These are phyloP conservation scores for Phenganax marumi DNA, from an alignment of 92 coral and sea anemone species.

Conservation along the genomic window DNA sequence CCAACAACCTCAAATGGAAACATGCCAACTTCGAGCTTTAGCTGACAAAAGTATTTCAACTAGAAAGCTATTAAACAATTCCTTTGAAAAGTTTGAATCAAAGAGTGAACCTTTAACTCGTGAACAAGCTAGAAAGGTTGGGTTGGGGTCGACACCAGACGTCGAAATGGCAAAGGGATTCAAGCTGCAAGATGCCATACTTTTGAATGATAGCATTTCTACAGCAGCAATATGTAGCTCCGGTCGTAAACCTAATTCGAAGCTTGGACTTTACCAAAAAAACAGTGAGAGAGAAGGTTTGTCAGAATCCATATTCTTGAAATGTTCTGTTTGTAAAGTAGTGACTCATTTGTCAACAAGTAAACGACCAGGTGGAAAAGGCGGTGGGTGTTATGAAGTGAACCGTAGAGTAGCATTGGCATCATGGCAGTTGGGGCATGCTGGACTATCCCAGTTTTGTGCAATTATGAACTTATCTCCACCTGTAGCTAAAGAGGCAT, in stretches of 20 bases:
- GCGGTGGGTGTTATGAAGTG: slow-evolving; percentile 35
- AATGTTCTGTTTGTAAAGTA: slow-evolving; percentile 47
- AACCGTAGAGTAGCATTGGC: slow-evolving; percentile 49
- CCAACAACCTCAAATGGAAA: neutral
- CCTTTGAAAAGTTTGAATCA: slow-evolving; percentile 2
- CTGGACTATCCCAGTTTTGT: slow-evolving; percentile 46
- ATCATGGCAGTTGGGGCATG: slow-evolving; percentile 26
- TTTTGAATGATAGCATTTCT: slow-evolving; percentile 51
- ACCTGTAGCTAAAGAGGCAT: slow-evolving; percentile 53
- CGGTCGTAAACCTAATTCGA: slow-evolving; percentile 40
- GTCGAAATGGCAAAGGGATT: slow-evolving; percentile 50
- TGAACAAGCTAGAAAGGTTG: neutral
- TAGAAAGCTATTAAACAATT: neutral
- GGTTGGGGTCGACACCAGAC: slow-evolving; percentile 1
- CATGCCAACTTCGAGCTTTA: neutral
- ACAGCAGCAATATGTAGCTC: slow-evolving; percentile 59
- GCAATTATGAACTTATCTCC: slow-evolving; percentile 56
- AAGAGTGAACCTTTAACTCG: neutral
- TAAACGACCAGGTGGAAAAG: slow-evolving; percentile 49
- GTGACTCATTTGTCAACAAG: slow-evolving; percentile 57
- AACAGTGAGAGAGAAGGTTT: slow-evolving; percentile 55
- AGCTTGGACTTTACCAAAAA: slow-evolving; percentile 50
- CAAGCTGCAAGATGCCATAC: slow-evolving; percentile 54
- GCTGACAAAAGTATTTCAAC: neutral
- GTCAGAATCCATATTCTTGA: slow-evolving; percentile 54